Conservation (phyloP, 2,888 invertebrate genomes). For the Conomelus anceps region DNA sequence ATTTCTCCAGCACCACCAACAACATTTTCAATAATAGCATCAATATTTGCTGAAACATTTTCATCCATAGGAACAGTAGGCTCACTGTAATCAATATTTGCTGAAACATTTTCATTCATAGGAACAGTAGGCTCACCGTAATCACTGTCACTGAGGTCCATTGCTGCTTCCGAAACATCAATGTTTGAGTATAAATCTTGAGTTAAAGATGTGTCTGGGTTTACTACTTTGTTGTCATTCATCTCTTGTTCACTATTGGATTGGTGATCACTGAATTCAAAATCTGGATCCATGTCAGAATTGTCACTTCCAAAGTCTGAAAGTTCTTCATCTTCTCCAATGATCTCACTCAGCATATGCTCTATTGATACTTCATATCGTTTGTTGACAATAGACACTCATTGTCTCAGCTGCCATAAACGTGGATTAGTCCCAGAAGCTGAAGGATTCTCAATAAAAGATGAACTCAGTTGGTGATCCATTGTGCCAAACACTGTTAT, state of each 20-base stretch:
- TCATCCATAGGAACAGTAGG: no score
- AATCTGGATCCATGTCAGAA: conserved; percentile 4
- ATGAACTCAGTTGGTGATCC: no score
- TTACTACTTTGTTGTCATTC: background rate
- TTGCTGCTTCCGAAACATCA: no score
- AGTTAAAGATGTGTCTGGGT: no score
- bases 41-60: background rate
- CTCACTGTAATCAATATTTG: no score
- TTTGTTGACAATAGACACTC: background rate
- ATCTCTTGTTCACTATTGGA: background rate
- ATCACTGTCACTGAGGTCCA: no score
- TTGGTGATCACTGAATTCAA: conserved; percentile 13
- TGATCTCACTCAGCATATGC: conserved; percentile 10
- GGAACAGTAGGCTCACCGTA: no score
- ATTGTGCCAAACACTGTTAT: conserved; percentile 1
- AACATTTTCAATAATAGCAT: background rate
- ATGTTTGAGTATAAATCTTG: no score
- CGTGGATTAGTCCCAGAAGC: no score
- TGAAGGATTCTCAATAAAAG: no score
- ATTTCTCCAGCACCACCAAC: background rate
- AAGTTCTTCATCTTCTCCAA: conserved; percentile 1
- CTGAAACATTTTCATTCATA: no score
- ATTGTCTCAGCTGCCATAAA: no score
- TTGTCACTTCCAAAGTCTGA: conserved; percentile 11
- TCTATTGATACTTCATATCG: background rate